Conservation (phyloP, 2,888 invertebrate species). For the Tenthredo amoena region DNA sequence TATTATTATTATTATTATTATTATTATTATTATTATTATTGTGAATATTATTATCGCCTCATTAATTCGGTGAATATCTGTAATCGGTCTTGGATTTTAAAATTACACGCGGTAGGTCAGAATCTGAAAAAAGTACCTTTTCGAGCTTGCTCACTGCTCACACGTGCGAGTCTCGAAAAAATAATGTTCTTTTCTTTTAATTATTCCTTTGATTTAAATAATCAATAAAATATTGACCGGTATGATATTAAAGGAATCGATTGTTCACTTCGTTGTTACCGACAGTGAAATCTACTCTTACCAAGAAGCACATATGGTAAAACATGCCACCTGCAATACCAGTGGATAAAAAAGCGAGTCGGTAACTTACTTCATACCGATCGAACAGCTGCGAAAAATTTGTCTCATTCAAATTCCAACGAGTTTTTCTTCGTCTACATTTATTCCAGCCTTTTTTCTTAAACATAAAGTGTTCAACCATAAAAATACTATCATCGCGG, state of each 20-base stretch:
- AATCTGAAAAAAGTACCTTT: neutral
- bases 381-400: neutral
- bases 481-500: neutral
- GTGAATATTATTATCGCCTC: neutral
- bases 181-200: neutral
- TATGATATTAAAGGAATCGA: neutral
- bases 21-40: neutral
- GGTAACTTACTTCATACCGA: neutral
- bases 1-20: too few relatives aligned
- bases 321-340: neutral
- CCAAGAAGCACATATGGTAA: neutral
- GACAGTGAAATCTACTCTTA: neutral
- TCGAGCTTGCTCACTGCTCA: neutral
- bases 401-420: neutral
- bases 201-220: conserved; percentile 48
- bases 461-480: neutral
- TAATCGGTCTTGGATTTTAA: neutral
- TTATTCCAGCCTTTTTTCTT: neutral
- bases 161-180: neutral
- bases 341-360: neutral
- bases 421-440: neutral
- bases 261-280: neutral
- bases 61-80: neutral
- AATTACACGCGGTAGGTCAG: neutral
- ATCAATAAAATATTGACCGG: neutral